phyloP scores from a whole-genome alignment of 1,140 invertebrate species.

The Pararge aegeria region DNA sequence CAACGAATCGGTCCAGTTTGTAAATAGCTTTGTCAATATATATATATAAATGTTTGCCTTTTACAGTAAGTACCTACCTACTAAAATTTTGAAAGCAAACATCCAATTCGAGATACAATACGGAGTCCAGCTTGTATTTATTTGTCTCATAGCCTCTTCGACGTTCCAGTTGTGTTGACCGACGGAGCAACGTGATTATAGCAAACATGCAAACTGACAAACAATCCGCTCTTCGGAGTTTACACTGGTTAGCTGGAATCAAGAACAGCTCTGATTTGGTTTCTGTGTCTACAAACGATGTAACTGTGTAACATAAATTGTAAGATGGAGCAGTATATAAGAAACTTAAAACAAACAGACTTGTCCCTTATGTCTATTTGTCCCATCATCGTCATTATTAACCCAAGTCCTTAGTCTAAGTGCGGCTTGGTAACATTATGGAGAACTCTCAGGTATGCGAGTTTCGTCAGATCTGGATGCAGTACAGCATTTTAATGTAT shows the following conservation, averaged over 20 bases:
- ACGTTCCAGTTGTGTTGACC: slow-evolving; percentile 2
- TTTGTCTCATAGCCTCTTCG: slow-evolving; percentile 2
- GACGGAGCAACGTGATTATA: slow-evolving; percentile 3
- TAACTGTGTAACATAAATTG: too few species aligned
- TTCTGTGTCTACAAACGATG: not conserved
- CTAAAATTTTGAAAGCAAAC: not conserved
- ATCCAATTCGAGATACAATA: not conserved
- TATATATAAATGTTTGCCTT: not conserved
- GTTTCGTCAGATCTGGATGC: too few species aligned
- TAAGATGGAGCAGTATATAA: too few species aligned
- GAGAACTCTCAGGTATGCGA: too few species aligned
- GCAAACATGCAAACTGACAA: slow-evolving; percentile 4
- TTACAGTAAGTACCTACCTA: not conserved
- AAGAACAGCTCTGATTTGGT: not conserved
- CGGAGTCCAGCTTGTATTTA: not conserved
- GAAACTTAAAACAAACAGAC: too few species aligned
- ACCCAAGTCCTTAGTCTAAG: too few species aligned
- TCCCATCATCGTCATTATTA: too few species aligned
- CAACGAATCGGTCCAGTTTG: too few species aligned
- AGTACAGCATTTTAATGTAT: too few species aligned
- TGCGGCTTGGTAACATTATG: too few species aligned
- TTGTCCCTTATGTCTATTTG: too few species aligned
- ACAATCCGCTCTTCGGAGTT: not conserved
- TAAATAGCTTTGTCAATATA: too few species aligned
- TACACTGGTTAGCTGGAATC: not conserved